Evolutionary conservation across 2,888 invertebrate species (phyloP).

Genomic region (Pediacus dermestoides): DNA sequence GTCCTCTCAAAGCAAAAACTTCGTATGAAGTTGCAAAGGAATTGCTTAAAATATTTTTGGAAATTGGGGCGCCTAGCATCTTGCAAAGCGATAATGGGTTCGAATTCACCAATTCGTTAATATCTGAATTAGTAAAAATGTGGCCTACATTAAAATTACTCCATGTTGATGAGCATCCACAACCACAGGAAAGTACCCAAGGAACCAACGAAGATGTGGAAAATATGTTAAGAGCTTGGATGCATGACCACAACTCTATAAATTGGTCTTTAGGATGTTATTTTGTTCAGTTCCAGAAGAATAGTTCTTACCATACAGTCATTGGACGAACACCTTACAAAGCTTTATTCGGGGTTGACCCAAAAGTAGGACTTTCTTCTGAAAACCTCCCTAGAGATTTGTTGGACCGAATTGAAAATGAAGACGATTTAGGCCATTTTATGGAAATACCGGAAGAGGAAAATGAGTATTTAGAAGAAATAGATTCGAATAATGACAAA

Average conservation of each 20-base stretch:
- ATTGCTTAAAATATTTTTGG: slow-evolving; percentile 20
- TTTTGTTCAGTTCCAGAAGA: slow-evolving; percentile 26
- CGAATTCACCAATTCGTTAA: slow-evolving; percentile 29
- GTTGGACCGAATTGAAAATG: slow-evolving; percentile 6
- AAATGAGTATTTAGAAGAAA: no score
- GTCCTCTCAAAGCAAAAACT: slow-evolving; percentile 17
- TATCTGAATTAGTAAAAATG: slow-evolving; percentile 24
- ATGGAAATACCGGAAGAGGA: background rate
- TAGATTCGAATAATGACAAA: no score
- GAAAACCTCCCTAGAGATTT: slow-evolving; percentile 5
- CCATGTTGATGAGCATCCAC: slow-evolving; percentile 30
- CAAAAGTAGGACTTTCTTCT: slow-evolving; percentile 9
- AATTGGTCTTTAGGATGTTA: slow-evolving; percentile 33
- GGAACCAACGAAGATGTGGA: slow-evolving; percentile 34
- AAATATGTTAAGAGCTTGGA: slow-evolving; percentile 34
- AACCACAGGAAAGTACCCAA: slow-evolving; percentile 26
- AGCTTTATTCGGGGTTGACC: slow-evolving; percentile 13
- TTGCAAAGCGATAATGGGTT: slow-evolving; percentile 28
- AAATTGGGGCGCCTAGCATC: slow-evolving; percentile 21
- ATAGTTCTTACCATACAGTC: slow-evolving; percentile 10
- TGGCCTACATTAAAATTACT: slow-evolving; percentile 31
- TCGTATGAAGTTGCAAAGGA: slow-evolving; percentile 14
- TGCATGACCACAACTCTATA: slow-evolving; percentile 30
- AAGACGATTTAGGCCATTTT: slow-evolving; percentile 9
- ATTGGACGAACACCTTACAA: slow-evolving; percentile 12